Conservation (phyloP, 2,797 vertebrate genomes). For the Tinamus major region DNA sequence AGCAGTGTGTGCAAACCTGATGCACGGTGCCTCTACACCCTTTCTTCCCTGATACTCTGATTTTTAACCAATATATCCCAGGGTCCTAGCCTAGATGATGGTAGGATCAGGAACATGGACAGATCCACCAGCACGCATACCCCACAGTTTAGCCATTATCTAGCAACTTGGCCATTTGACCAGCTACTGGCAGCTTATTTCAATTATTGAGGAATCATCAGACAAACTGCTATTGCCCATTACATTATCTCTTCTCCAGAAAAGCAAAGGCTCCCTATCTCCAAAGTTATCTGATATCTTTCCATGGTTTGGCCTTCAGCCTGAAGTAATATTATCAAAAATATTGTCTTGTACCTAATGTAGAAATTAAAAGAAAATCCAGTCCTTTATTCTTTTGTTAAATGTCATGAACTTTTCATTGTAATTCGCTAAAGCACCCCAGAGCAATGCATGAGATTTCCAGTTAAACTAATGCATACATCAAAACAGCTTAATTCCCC, state of each 20-base stretch:
- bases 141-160: too few species aligned
- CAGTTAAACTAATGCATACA: background rate
- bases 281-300: background rate
- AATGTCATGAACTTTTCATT: conserved; percentile 17
- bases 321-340: background rate
- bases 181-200: background rate
- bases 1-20: too few species aligned
- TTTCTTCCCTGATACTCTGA: too few species aligned
- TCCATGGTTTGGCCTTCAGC: background rate
- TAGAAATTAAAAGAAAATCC: background rate
- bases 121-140: too few species aligned
- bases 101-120: too few species aligned
- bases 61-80: too few species aligned
- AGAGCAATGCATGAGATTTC: background rate
- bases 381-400: background rate
- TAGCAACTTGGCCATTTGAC: background rate
- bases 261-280: background rate
- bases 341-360: background rate
- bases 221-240: too few species aligned
- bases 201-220: background rate
- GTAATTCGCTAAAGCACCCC: background rate
- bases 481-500: background rate
- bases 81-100: too few species aligned
- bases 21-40: too few species aligned
- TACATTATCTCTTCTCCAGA: background rate